Conservation (phyloP, 2,797 vertebrate genomes). For the Rhabdomys pumilio region DNA sequence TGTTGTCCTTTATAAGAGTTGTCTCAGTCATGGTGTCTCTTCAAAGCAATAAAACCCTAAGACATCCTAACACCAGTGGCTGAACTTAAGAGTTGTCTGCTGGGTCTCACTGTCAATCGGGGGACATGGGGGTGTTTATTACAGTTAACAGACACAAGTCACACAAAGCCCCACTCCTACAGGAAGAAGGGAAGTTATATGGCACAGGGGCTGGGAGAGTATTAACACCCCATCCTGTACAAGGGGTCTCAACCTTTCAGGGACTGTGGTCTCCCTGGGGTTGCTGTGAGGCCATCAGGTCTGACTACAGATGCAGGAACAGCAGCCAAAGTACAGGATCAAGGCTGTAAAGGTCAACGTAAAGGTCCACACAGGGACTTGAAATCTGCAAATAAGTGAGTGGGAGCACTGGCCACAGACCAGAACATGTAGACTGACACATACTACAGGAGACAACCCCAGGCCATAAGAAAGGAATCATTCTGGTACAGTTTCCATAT, state of each 20-base stretch:
- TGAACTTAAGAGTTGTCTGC: accelerated
- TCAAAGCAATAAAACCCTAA: neutral
- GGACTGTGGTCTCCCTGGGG: accelerated
- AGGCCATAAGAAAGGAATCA: neutral
- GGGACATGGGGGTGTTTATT: accelerated
- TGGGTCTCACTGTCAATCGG: neutral
- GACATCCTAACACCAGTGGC: neutral
- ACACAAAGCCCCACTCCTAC: neutral
- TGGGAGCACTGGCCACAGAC: neutral
- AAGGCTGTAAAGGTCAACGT: neutral
- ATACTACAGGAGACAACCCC: too few species aligned
- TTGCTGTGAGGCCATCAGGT: accelerated
- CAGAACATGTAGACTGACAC: neutral
- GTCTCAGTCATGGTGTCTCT: neutral
- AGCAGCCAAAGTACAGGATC: neutral
- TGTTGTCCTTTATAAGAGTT: neutral
- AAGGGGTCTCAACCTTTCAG: accelerated
- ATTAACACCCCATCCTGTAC: accelerated
- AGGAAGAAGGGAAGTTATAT: too few species aligned
- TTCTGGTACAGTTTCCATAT: neutral
- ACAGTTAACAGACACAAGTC: neutral
- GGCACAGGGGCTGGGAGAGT: neutral
- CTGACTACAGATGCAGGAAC: too few species aligned
- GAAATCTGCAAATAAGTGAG: neutral
- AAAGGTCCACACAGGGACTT: too few species aligned